Evolutionary conservation across 2,888 invertebrate species (phyloP).

Genomic region (Tenthredo notha): DNA sequence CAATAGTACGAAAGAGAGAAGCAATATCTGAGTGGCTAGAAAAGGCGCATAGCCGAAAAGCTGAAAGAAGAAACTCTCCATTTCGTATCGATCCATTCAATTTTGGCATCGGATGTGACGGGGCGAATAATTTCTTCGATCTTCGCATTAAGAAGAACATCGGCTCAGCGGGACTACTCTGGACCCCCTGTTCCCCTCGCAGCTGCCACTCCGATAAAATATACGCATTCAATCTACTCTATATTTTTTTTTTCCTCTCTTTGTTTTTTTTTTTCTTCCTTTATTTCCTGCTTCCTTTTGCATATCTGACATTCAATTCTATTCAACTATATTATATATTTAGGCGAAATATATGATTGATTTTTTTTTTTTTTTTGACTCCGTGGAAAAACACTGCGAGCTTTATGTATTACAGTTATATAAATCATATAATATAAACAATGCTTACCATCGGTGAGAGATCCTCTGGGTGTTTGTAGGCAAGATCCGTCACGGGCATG

Average conservation of each 20-base stretch:
- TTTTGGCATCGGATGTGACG: conserved; percentile 47
- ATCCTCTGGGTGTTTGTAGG: conserved; percentile 29
- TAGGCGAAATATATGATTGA: background rate
- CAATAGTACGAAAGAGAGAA: background rate
- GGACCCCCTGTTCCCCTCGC: background rate
- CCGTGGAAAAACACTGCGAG: background rate
- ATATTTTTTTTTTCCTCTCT: background rate
- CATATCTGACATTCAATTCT: background rate
- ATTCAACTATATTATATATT: background rate
- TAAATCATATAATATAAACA: background rate
- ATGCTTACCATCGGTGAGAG: conserved; percentile 49
- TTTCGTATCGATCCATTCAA: conserved; percentile 42
- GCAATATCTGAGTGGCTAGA: background rate
- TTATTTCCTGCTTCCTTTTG: background rate
- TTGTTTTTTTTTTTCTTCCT: background rate
- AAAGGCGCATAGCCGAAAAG: conserved; percentile 1
- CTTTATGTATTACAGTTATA: background rate
- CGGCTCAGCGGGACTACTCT: background rate
- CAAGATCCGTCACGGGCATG: conserved; percentile 42
- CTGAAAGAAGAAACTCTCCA: conserved; percentile 30
- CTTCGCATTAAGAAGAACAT: conserved; percentile 22
- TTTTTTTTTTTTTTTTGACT: background rate
- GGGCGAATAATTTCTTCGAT: conserved; percentile 45
- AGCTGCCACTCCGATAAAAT: background rate
- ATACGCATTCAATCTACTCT: background rate